Conservation (phyloP, 2,113 vertebrate genomes). For the Columba janthina region DNA sequence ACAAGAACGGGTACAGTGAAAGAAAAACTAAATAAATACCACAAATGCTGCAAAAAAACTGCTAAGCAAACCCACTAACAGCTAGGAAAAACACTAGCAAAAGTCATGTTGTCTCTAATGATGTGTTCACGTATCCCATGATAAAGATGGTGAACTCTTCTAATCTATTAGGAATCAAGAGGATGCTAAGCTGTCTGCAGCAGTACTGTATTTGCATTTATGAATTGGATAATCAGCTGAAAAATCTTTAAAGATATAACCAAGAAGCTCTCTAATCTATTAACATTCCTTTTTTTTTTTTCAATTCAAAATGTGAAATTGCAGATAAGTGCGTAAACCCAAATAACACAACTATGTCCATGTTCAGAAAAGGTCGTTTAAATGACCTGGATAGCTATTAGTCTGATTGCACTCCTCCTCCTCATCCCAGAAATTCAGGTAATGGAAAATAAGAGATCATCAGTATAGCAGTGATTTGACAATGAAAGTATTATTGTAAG, state of each 20-base stretch:
- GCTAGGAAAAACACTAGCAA: neutral
- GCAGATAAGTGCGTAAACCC: neutral
- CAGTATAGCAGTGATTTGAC: neutral
- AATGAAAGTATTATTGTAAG: neutral
- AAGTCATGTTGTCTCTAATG: neutral
- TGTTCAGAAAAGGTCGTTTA: neutral
- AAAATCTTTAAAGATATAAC: neutral
- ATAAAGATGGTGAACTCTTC: neutral
- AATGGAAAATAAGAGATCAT: neutral
- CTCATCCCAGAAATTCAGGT: neutral
- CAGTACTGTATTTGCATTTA: neutral
- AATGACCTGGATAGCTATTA: neutral
- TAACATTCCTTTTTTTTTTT: neutral
- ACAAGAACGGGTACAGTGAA: neutral
- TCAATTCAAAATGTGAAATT: neutral
- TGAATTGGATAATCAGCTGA: neutral
- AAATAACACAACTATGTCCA: neutral
- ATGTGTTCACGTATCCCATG: neutral
- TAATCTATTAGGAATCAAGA: neutral
- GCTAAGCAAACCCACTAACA: neutral
- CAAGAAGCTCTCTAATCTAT: neutral
- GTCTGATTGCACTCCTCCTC: neutral
- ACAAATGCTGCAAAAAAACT: neutral
- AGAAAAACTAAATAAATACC: neutral
- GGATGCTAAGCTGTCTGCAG: neutral